phyloP scores from a whole-genome alignment of 1,140 invertebrate genomes.

The Samia ricini region DNA sequence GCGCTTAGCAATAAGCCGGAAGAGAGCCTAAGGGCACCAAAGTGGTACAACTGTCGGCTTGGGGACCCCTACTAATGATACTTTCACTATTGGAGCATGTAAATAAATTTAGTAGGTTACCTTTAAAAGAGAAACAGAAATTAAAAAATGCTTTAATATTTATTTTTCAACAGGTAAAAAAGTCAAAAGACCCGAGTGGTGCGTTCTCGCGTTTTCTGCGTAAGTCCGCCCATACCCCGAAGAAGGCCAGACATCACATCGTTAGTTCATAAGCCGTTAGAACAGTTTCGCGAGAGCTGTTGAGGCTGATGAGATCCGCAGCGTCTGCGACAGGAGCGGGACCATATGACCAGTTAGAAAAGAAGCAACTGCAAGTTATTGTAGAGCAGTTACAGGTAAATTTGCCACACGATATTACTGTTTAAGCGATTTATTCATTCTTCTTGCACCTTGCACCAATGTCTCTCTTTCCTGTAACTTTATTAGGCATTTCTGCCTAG shows the following conservation, averaged over 20 bases:
- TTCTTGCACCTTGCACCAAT: too few relatives aligned
- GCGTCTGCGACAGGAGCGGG: constrained; percentile 58
- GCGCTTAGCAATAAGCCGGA: too few relatives aligned
- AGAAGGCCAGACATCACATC: constrained; percentile 89
- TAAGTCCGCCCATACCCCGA: constrained; percentile 86
- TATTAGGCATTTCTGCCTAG: too few relatives aligned
- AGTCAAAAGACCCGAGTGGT: constrained; percentile 79
- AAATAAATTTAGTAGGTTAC: too few relatives aligned
- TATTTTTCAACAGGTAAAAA: constrained; percentile 72
- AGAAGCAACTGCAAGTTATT: constrained; percentile 68
- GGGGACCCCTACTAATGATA: too few relatives aligned
- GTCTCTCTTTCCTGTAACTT: too few relatives aligned
- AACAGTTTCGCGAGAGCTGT: constrained; percentile 79
- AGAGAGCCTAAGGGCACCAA: too few relatives aligned
- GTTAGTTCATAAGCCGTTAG: constrained; percentile 87
- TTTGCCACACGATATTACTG: background rate
- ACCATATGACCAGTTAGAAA: constrained; percentile 68
- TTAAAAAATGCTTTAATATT: too few relatives aligned
- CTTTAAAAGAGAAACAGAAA: too few relatives aligned
- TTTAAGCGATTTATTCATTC: too few relatives aligned
- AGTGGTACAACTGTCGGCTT: too few relatives aligned
- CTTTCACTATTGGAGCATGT: too few relatives aligned
- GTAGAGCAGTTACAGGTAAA: constrained; percentile 71
- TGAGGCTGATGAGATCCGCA: constrained; percentile 69
- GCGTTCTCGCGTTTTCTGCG: constrained; percentile 85